Evolutionary conservation across 2,888 invertebrate genomes (phyloP).

Genomic region (Trichacis sp.): DNA sequence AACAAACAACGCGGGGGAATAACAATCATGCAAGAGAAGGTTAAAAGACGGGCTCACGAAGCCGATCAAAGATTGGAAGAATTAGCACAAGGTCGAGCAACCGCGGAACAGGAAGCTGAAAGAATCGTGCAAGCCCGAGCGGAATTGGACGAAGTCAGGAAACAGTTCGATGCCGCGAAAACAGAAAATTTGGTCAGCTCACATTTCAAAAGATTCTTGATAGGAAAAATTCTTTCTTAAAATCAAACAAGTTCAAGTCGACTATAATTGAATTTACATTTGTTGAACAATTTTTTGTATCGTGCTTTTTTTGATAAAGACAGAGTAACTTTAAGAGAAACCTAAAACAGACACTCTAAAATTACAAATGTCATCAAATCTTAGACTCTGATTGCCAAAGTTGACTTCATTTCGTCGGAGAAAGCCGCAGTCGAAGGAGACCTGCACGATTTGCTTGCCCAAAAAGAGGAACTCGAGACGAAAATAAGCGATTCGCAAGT

Average conservation of each 20-base stretch:
- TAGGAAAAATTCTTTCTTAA: no score
- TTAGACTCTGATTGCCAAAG: conserved; percentile 76
- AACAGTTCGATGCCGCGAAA: conserved; percentile 62
- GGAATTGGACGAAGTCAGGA: conserved; percentile 62
- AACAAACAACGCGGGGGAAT: no score
- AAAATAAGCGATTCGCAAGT: conserved; percentile 72
- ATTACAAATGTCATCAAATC: no score
- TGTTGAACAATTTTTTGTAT: no score
- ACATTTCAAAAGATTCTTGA: no score
- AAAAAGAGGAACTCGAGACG: conserved; percentile 77
- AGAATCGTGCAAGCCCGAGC: conserved; percentile 62
- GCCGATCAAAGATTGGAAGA: conserved; percentile 63
- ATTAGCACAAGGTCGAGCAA: conserved; percentile 61
- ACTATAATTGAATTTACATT: no score
- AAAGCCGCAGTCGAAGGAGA: conserved; percentile 76
- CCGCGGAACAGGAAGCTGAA: conserved; percentile 63
- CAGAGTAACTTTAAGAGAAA: no score
- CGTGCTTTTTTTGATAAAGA: no score
- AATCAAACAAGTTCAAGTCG: no score
- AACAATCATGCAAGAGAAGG: conserved; percentile 61
- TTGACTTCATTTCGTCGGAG: conserved; percentile 75
- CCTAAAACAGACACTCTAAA: no score
- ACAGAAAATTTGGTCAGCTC: conserved; percentile 62
- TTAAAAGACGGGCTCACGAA: conserved; percentile 58
- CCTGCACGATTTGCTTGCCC: conserved; percentile 76